Conservation (phyloP, 2,797 vertebrate genomes). For the Anniella stebbinsi region DNA sequence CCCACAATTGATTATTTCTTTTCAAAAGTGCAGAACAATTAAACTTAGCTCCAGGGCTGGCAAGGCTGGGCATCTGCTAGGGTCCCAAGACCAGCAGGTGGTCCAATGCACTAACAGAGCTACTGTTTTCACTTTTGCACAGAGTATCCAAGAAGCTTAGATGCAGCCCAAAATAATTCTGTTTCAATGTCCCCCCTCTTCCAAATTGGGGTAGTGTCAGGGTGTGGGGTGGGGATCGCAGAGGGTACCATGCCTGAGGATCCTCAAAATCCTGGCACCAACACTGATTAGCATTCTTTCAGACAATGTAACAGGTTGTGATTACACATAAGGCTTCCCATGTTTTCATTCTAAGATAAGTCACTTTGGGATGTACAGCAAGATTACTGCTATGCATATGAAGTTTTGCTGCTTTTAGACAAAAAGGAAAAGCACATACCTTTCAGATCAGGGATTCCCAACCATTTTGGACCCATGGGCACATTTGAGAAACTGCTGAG, state of each 20-base stretch:
- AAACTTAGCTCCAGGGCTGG: fast-evolving
- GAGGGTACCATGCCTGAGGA: too few relatives aligned
- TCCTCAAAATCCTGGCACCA: too few relatives aligned
- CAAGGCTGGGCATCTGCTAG: not conserved
- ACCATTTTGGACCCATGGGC: too few relatives aligned
- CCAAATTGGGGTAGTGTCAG: too few relatives aligned
- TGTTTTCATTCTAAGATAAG: not conserved
- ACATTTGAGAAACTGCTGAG: too few relatives aligned
- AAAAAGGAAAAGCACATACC: not conserved
- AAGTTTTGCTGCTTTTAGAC: not conserved
- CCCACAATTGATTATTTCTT: not conserved
- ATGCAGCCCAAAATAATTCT: too few relatives aligned
- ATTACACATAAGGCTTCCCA: not conserved
- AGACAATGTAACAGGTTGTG: too few relatives aligned
- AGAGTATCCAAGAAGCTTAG: too few relatives aligned
- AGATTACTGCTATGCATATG: not conserved
- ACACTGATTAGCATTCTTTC: too few relatives aligned
- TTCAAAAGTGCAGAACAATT: not conserved
- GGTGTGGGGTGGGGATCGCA: too few relatives aligned
- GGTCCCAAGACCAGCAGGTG: not conserved
- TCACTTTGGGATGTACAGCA: not conserved
- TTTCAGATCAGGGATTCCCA: not conserved
- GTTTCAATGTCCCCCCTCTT: too few relatives aligned
- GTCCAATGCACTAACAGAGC: not conserved
- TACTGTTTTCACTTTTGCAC: not conserved